Base-by-base conservation (phyloP, 1,140 invertebrate genomes). In the Danaus melanippus region DNA sequence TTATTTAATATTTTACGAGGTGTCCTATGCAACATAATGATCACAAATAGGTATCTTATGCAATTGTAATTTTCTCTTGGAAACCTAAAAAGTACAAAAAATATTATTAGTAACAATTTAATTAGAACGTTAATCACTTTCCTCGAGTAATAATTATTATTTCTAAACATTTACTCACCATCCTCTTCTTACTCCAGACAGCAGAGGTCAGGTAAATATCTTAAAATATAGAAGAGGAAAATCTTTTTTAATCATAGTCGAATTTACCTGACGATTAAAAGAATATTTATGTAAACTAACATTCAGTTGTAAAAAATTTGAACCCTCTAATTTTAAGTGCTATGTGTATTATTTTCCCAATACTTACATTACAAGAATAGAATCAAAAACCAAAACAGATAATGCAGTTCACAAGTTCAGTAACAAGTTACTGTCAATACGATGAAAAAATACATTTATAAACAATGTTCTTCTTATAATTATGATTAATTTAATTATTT, bases 21-120 rank as follows among this genome's bases (percentile, higher is more conserved):
- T 70, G 69, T 78, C 60, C 80, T 76, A 84, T 79, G 64, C 74
- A 80, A 82, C 82, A 85, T 85, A 84, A 80, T 85, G 82, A 74
- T 72, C 61, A 65, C 53, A 68, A 69, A 69, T 69, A 10, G 56
- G 46, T 42, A 59, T 60, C 15, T 62, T 52, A 61, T 68, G 66
- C 49, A 55, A 39, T 67, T 60, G 59, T 64, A 61, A 64, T 57
- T 58, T 65, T 63, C 60, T 65, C 42, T 42, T 53, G 46, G 49
- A 69, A 64, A 66, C 64, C 74, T 76, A 54, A 65, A 74, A 70
- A 49, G 32, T 32, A 56, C 15, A 51, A 10, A 49, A 46, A 42
- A 41, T 48, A 54, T 50, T 46, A 53, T 53, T 48, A 12, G 6
- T 53, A 49, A 46, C 44, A 44, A 17, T 41, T 42, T 32, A 17